phyloP scores from a whole-genome alignment of 2,888 invertebrate species.

The Drosophila borborema region DNA sequence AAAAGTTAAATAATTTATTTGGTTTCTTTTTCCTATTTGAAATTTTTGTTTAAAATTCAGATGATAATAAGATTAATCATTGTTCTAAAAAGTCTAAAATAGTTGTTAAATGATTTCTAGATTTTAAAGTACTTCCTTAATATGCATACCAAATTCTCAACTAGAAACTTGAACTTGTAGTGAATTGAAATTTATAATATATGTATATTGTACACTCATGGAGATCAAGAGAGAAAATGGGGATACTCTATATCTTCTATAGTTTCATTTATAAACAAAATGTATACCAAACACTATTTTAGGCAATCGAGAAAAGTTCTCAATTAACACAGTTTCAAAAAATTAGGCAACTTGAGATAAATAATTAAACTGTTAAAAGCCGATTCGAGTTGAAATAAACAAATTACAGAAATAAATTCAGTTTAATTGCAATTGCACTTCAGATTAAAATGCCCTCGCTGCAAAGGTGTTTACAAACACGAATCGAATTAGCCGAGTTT shows the following conservation, averaged over 20 bases:
- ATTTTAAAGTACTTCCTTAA: background rate
- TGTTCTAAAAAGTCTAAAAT: background rate
- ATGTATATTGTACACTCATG: no score
- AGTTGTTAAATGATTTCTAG: background rate
- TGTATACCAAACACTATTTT: constrained; percentile 1
- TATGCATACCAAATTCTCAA: background rate
- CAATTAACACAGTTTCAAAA: background rate
- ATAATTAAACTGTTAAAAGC: constrained; percentile 4
- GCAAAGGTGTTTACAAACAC: constrained; percentile 15
- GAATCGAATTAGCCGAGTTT: constrained; percentile 40
- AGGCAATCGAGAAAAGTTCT: background rate
- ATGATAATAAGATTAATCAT: background rate
- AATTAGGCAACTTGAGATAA: background rate
- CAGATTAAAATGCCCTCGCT: background rate
- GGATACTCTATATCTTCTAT: background rate
- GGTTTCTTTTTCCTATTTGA: background rate
- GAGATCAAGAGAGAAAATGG: no score
- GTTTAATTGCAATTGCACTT: constrained; percentile 1
- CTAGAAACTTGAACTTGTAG: background rate
- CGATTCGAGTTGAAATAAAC: background rate
- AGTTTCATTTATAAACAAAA: background rate
- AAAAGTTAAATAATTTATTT: background rate
- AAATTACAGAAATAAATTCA: background rate
- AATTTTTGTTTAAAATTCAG: background rate
- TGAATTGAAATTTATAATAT: background rate